Conservation (phyloP, 2,797 vertebrate species). For the Sebastes steindachneri region DNA sequence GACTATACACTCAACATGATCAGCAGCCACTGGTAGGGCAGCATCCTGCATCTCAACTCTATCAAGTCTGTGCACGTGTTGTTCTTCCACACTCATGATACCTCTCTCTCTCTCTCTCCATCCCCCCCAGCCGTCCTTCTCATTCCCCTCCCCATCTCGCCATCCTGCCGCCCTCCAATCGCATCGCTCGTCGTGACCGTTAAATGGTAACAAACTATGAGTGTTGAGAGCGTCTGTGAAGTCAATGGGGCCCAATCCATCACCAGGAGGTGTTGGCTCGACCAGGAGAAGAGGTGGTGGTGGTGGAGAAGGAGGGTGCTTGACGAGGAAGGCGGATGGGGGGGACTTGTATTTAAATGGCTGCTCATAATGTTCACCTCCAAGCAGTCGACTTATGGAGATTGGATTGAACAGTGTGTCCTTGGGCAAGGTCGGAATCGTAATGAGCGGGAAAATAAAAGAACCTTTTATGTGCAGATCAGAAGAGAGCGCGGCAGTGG, state of each 20-base stretch:
- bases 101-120: background rate
- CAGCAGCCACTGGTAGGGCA: background rate
- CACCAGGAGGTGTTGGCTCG: slow-evolving; percentile 10
- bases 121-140: background rate
- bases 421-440: slow-evolving; percentile 60
- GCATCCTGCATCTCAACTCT: background rate
- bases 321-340: fast-evolving
- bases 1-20: slow-evolving; percentile 15
- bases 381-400: slow-evolving; percentile 42
- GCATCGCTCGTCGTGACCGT: background rate
- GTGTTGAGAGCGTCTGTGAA: background rate
- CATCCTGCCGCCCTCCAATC: slow-evolving; percentile 2
- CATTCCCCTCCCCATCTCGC: background rate
- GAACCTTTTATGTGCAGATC: slow-evolving; percentile 26
- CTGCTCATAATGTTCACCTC: slow-evolving; percentile 18
- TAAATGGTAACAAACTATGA: slow-evolving; percentile 12
- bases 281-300: background rate
- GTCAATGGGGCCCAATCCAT: slow-evolving; percentile 22
- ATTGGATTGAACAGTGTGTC: slow-evolving; percentile 47
- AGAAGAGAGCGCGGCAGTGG: background rate
- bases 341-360: slow-evolving; percentile 19
- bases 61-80: slow-evolving; percentile 6
- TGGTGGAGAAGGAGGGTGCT: background rate
- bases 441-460: slow-evolving; percentile 37
- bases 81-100: background rate